Conservation (phyloP, 2,888 invertebrate species). For the Resseliella maxima region DNA sequence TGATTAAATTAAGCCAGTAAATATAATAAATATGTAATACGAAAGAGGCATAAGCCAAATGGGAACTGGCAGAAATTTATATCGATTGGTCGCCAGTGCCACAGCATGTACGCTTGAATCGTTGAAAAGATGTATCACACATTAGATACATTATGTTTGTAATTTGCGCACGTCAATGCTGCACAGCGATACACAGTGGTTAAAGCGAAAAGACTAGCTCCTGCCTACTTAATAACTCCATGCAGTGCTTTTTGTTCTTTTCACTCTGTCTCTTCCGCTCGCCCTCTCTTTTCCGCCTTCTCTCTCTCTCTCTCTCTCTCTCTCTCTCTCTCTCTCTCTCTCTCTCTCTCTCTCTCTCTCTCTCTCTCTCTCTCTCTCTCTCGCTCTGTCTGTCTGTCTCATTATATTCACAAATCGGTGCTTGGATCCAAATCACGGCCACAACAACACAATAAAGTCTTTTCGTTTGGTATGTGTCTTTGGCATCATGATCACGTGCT, state of each 20-base stretch:
- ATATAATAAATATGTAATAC: slow-evolving; percentile 47
- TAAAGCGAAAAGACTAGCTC: slow-evolving; percentile 31
- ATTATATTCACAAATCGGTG: background rate
- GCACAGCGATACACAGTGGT: slow-evolving; percentile 40
- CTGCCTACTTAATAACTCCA: slow-evolving; percentile 48
- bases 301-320: background rate
- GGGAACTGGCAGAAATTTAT: slow-evolving; percentile 37
- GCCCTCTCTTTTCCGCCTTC: background rate
- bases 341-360: background rate
- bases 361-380: too few species aligned
- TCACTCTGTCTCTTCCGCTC: background rate
- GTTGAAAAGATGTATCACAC: slow-evolving; percentile 54
- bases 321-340: background rate
- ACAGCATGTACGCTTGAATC: slow-evolving; percentile 43
- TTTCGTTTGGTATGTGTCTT: background rate
- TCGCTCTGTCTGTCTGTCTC: background rate
- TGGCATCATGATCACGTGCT: slow-evolving; percentile 41
- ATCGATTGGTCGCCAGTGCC: background rate
- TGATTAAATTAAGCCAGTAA: slow-evolving; percentile 55
- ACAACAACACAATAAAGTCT: background rate
- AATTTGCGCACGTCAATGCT: slow-evolving; percentile 48
- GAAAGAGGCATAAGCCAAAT: background rate
- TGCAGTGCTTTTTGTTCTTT: background rate
- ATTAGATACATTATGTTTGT: slow-evolving; percentile 47
- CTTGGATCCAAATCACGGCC: too few species aligned